These are phyloP conservation scores for Phaethon lepturus DNA, from an alignment of 2,113 vertebrate species.

Conservation along the genomic window DNA sequence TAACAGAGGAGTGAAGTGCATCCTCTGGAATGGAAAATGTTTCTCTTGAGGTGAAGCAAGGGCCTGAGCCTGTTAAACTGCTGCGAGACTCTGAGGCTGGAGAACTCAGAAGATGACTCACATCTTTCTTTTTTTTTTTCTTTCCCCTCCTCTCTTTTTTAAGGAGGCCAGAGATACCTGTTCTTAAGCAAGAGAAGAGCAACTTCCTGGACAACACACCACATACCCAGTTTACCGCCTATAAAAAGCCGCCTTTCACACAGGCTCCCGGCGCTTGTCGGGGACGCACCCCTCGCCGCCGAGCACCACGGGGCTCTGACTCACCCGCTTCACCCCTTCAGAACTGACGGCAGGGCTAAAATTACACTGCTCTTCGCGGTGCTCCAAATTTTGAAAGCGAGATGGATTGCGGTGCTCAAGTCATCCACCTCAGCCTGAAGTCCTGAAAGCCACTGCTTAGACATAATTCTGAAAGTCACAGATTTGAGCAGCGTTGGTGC, in stretches of 20 bases:
- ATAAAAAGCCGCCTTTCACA: neutral
- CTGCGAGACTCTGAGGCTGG: neutral
- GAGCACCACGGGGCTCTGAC: neutral
- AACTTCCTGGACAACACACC: neutral
- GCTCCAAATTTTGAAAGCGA: neutral
- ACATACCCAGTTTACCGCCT: neutral
- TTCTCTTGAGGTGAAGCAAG: neutral
- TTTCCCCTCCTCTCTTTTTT: neutral
- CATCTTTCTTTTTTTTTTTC: neutral
- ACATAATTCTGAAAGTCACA: rapidly evolving
- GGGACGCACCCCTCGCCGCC: neutral
- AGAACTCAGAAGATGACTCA: conserved; percentile 42
- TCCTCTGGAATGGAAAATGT: neutral
- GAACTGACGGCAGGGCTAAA: neutral
- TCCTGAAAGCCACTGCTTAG: rapidly evolving
- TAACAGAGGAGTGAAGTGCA: neutral
- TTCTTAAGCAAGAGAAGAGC: conserved; percentile 1
- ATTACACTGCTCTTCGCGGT: rapidly evolving
- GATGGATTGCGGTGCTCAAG: neutral
- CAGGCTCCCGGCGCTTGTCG: rapidly evolving
- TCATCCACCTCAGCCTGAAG: neutral
- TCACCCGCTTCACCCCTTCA: neutral
- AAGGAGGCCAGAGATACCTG: conserved; percentile 52
- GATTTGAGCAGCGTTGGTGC: rapidly evolving
- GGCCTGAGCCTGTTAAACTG: neutral